phyloP scores from a whole-genome alignment of 2,113 vertebrate species.

The Tympanuchus pallidicinctus region DNA sequence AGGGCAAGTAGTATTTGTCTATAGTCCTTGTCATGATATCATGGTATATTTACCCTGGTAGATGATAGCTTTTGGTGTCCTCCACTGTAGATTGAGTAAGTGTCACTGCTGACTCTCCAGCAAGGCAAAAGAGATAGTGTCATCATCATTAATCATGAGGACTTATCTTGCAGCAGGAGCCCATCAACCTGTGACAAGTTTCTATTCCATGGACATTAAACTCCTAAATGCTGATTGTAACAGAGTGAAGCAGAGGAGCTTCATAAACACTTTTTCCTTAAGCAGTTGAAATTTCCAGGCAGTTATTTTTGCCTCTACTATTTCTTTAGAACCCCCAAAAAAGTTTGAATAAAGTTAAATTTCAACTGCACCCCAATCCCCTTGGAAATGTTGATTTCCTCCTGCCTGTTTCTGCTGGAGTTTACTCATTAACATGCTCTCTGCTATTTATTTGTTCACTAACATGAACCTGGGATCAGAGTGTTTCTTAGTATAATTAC shows the following conservation, averaged over 20 bases:
- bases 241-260: not conserved
- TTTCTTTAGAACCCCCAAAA: not conserved
- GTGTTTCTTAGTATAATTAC: not conserved
- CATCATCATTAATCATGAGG: constrained; percentile 61
- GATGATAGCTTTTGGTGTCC: constrained; percentile 24
- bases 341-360: not conserved
- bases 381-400: not conserved
- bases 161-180: constrained; percentile 64
- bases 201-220: constrained; percentile 65
- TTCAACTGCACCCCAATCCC: not conserved
- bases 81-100: constrained; percentile 41
- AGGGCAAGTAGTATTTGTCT: not conserved
- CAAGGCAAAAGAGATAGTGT: constrained; percentile 32
- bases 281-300: not conserved
- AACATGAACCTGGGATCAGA: not conserved
- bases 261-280: not conserved
- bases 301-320: not conserved
- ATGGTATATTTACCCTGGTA: constrained; percentile 54
- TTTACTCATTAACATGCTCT: not conserved
- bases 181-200: constrained; percentile 67
- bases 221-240: constrained; percentile 49
- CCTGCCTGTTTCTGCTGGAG: not conserved
- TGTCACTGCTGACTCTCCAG: not conserved
- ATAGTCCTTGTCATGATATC: constrained; percentile 24
- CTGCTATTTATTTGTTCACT: not conserved